Evolutionary conservation across 2,113 vertebrate species (phyloP).

Genomic region (Pterocles burchelli): DNA sequence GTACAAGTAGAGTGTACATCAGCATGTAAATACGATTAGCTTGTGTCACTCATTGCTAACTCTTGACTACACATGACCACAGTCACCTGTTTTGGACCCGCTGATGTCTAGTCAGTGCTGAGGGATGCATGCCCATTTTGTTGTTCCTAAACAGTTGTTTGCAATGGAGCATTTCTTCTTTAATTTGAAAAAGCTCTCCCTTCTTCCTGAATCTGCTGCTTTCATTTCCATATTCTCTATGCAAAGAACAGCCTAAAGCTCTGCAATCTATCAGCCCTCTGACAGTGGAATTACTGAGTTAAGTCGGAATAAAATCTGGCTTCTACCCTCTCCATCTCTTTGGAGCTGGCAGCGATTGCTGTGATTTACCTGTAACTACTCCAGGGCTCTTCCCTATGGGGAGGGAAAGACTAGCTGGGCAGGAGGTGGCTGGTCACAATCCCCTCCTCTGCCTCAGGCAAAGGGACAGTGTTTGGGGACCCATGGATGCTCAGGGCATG

Average conservation of each 20-base stretch:
- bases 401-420: background rate
- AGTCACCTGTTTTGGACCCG: background rate
- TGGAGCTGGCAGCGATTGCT: background rate
- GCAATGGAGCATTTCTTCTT: background rate
- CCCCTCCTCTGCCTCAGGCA: background rate
- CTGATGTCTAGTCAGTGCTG: background rate
- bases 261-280: background rate
- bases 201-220: background rate
- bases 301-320: background rate
- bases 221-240: background rate
- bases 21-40: background rate
- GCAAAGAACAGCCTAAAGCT: background rate
- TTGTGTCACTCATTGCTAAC: background rate
- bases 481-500: background rate
- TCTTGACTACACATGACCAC: background rate
- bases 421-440: background rate
- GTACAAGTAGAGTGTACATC: rapidly evolving
- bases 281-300: background rate
- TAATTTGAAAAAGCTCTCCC: background rate
- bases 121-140: background rate
- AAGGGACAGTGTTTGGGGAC: background rate
- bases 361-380: background rate
- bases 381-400: background rate
- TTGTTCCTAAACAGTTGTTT: background rate
- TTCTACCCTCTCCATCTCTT: background rate